Evolutionary conservation across 2,888 invertebrate genomes (phyloP).

Genomic region (Invenusta paracnida): DNA sequence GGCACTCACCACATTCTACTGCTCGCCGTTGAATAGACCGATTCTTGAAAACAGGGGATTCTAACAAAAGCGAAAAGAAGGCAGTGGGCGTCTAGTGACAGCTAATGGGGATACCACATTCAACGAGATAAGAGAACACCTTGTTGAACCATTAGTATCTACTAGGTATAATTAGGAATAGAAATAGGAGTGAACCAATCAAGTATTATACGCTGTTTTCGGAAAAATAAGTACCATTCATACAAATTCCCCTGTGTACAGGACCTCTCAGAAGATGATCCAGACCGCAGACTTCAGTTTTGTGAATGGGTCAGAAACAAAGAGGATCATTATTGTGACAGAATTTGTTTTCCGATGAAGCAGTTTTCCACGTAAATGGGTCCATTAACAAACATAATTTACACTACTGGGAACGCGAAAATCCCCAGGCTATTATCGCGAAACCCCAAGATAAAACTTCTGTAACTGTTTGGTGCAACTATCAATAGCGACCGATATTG

Average conservation of each 20-base stretch:
- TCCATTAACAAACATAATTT: constrained; percentile 4
- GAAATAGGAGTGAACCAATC: constrained; percentile 9
- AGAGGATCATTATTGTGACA: background rate
- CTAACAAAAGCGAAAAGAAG: background rate
- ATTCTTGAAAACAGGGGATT: background rate
- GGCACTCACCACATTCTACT: background rate
- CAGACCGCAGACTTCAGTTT: background rate
- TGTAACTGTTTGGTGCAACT: background rate
- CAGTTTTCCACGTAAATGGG: constrained; percentile 4
- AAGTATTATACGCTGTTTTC: background rate
- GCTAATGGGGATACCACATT: constrained; percentile 7
- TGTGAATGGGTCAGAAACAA: constrained; percentile 2
- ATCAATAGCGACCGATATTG: background rate
- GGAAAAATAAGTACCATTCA: background rate
- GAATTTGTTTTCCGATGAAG: constrained; percentile 23
- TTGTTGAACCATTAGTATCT: background rate
- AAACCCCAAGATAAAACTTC: background rate
- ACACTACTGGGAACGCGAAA: constrained; percentile 4
- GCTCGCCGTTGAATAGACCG: background rate
- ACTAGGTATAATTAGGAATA: constrained; percentile 1
- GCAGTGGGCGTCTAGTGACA: background rate
- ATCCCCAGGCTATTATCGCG: background rate
- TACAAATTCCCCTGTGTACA: background rate
- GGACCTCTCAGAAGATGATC: constrained; percentile 1
- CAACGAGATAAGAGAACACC: background rate